These are phyloP conservation scores for Sitodiplosis mosellana DNA, from an alignment of 1,140 invertebrate species.

Conservation along the genomic window DNA sequence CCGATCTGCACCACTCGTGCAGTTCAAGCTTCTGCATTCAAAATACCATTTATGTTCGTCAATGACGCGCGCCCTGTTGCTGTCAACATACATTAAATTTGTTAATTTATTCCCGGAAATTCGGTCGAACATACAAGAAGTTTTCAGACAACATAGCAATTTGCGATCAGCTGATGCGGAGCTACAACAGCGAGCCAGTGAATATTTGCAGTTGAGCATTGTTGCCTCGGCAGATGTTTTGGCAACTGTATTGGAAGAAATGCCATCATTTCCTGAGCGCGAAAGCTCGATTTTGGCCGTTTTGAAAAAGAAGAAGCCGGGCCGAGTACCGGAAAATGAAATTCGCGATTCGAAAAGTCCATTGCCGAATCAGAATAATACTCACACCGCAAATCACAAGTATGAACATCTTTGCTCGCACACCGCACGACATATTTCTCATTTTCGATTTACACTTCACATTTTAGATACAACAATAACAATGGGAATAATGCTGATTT, in stretches of 20 bases:
- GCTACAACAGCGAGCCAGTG: constrained; percentile 92
- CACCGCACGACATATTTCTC: neutral
- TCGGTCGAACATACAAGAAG: constrained; percentile 87
- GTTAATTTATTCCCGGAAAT: constrained; percentile 99
- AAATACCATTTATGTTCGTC: constrained; percentile 97
- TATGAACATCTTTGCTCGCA: constrained; percentile 13
- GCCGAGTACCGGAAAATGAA: constrained; percentile 69
- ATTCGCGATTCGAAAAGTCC: constrained; percentile 63
- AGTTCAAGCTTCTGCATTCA: constrained; percentile 93
- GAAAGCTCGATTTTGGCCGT: constrained; percentile 96
- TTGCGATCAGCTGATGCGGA: constrained; percentile 94
- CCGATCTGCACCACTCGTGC: constrained; percentile 84
- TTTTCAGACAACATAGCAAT: constrained; percentile 91
- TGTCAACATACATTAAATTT: constrained; percentile 99
- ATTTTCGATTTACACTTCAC: too few species aligned
- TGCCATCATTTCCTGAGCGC: constrained; percentile 98
- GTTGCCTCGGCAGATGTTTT: constrained; percentile 93
- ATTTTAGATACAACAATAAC: constrained; percentile 7
- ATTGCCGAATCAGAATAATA: constrained; percentile 31
- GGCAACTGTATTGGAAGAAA: constrained; percentile 97
- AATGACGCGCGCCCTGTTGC: constrained; percentile 82
- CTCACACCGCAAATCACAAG: constrained; percentile 32
- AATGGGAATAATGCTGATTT: constrained; percentile 47
- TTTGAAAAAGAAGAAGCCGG: constrained; percentile 95
- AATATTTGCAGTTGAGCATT: constrained; percentile 92